Percentiles rank a stretch among this genome's conserved stretches.
Evolutionary conservation across 2,113 vertebrate species (phyloP).

Genomic region (Zosterops pallidus): DNA sequence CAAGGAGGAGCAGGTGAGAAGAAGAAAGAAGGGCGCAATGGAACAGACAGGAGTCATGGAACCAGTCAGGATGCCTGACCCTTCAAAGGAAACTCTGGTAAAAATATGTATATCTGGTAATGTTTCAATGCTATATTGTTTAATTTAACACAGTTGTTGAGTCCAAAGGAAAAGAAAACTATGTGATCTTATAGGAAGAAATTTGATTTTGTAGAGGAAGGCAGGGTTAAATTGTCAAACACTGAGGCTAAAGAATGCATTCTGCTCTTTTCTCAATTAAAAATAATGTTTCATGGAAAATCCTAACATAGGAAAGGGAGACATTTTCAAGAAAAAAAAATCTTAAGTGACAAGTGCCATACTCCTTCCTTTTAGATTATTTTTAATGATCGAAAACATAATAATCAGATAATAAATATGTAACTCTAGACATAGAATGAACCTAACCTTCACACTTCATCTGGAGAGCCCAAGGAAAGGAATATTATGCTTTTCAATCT

Average conservation of each 20-base stretch:
- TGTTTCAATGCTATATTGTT: background rate
- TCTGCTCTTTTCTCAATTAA: background rate
- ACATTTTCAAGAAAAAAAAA: background rate
- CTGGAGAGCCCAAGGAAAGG: background rate
- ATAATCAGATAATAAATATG: background rate
- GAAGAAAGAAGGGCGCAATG: fast-evolving
- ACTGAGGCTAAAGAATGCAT: background rate
- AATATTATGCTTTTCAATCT: background rate
- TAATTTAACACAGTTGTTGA: background rate
- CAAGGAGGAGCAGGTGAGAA: background rate
- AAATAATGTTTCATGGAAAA: background rate
- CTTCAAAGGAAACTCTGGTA: background rate
- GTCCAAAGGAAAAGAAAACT: background rate
- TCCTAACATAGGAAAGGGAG: background rate
- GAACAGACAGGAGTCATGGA: background rate
- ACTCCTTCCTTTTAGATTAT: background rate
- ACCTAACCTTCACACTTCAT: background rate
- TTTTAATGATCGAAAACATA: background rate
- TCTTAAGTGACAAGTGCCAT: background rate
- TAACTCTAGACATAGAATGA: background rate
- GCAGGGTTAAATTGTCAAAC: background rate
- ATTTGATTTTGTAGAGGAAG: background rate
- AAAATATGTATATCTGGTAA: background rate
- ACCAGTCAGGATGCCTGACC: background rate
- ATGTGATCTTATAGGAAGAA: background rate